These are phyloP conservation scores for Drosophila anomelani DNA, from an alignment of 2,888 invertebrate genomes.

Conservation along the genomic window DNA sequence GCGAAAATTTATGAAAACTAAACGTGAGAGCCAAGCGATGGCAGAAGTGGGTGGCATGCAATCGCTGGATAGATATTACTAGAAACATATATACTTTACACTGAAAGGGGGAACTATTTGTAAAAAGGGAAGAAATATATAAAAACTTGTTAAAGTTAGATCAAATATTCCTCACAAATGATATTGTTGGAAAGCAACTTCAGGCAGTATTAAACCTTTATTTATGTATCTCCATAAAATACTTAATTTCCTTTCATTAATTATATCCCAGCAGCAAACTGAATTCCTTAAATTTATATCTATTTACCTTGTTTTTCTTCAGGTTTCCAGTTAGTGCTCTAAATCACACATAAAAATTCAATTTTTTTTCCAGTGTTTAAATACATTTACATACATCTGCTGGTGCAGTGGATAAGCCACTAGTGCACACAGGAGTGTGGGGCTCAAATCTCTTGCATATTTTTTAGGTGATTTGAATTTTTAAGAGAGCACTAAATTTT, in stretches of 20 bases:
- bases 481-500: constrained; percentile 67
- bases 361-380: constrained; percentile 8
- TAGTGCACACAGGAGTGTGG: constrained; percentile 8
- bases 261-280: too few relatives aligned
- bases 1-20: constrained; percentile 75
- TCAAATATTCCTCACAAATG: neutral
- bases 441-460: constrained; percentile 65
- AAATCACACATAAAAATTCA: neutral
- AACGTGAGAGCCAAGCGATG: constrained; percentile 63
- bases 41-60: constrained; percentile 17
- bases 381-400: constrained; percentile 19
- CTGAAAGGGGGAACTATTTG: neutral
- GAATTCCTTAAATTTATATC: neutral
- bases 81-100: constrained; percentile 18
- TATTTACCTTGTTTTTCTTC: neutral
- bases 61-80: neutral
- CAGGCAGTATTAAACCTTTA: neutral
- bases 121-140: neutral
- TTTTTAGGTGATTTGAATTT: constrained; percentile 77
- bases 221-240: neutral
- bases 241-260: neutral
- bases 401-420: constrained; percentile 27
- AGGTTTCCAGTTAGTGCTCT: neutral
- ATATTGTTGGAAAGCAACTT: neutral
- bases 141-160: too few relatives aligned